Evolutionary conservation across 1,140 invertebrate species (phyloP), one percentile per base, ranked within the genome.

Genomic region (Colletes gigas): DNA sequence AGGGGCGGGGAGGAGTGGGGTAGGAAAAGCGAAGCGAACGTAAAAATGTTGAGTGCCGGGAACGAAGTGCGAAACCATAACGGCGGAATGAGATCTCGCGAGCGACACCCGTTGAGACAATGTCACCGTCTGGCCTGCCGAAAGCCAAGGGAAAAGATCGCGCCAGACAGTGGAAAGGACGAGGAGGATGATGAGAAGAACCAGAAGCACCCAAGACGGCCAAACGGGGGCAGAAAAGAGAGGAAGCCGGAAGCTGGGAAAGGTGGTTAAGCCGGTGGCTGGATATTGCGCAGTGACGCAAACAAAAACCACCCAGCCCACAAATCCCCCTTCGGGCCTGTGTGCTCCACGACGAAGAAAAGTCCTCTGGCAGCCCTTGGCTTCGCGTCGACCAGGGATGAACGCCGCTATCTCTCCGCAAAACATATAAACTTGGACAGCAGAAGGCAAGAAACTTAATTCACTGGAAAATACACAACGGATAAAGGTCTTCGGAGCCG

Each of bases 361-460:
- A 80, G 66, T 83, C 75, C 69, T 83, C 44, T 60, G 57, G 39
- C 55, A 77, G 30, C 73, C 69, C 73, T 73, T 57, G 76, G 47
- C 57, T 83, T 39, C 50, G 67, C 77, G 81, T 85, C 82, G 68
- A 52, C 67, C 82, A 55, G 66, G 69, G 80, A 85, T 82, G 83
- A 85, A 78, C 83, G 72, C 54, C 75, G 88, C 83, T 89, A 88
- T 87, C 81, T 88, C 70, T 50, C 87, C 87, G 76, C 87, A 83
- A 86, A 89, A 89, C 85, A 80, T 87, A 88, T 88, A 88, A 89
- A 88, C 81, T 88, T 89, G 81, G 74, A 66, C 72, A 85, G 87
- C 83, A 86, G 85, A 86, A 88, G 82, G 85, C 87, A 88, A 88
- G 88, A 88, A 88, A 89, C 86, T 88, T 87, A 89, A 89, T 89